Conservation (phyloP, 2,113 vertebrate species). For the Fulica atra region DNA sequence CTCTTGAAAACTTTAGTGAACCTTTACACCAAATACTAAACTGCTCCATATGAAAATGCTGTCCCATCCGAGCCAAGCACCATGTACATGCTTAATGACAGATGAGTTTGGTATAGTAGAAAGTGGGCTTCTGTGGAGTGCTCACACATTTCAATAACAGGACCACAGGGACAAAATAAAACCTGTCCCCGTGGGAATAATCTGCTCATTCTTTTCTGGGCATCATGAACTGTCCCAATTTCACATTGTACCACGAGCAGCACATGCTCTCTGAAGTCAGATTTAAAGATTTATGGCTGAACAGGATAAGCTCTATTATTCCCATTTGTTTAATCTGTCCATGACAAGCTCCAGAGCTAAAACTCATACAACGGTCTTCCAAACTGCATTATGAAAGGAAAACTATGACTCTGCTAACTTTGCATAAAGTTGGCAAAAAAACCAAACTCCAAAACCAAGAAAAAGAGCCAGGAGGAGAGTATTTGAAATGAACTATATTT, state of each 20-base stretch:
- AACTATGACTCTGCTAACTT: neutral
- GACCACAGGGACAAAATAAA: neutral
- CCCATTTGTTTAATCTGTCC: slow-evolving; percentile 10
- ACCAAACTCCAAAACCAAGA: neutral
- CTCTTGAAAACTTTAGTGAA: neutral
- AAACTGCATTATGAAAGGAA: neutral
- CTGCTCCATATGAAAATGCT: neutral
- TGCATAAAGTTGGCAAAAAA: neutral
- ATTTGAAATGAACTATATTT: neutral
- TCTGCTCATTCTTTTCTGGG: neutral
- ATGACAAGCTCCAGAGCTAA: neutral
- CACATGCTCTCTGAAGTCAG: slow-evolving; percentile 12
- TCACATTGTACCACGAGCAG: neutral
- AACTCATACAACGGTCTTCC: neutral
- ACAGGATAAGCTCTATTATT: neutral
- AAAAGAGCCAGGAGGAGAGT: neutral
- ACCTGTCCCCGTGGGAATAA: neutral
- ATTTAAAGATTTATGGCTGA: slow-evolving; percentile 18
- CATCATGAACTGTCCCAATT: neutral
- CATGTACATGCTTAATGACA: neutral
- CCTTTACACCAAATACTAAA: neutral
- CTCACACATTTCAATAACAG: neutral
- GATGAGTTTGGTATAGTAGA: neutral
- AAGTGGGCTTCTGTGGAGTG: neutral
- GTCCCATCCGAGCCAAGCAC: neutral